These are phyloP conservation scores for Zaprionus lachaisei DNA, from an alignment of 1,140 invertebrate species.

Conservation along the genomic window DNA sequence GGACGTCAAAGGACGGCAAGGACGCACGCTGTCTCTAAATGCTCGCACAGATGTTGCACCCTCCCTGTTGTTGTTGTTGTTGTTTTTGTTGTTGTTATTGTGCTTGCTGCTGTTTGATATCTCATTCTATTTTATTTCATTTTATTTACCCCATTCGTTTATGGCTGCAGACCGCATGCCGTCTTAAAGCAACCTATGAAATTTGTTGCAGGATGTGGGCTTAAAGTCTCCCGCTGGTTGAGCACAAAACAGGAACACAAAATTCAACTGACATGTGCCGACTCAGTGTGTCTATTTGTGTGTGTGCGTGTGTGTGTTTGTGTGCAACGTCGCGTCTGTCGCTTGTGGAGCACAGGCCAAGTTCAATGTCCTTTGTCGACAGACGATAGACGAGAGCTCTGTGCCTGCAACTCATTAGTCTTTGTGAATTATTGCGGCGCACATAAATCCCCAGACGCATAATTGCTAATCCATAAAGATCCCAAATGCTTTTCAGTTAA, in stretches of 20 bases:
- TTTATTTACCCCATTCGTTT: slow-evolving; percentile 25
- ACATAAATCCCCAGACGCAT: neutral
- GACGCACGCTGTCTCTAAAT: slow-evolving; percentile 51
- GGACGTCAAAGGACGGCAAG: neutral
- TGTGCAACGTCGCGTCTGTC: neutral
- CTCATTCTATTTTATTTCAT: slow-evolving; percentile 8
- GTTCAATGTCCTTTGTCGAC: slow-evolving; percentile 37
- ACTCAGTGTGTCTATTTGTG: too few species aligned
- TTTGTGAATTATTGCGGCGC: slow-evolving; percentile 34
- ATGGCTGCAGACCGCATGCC: slow-evolving; percentile 33
- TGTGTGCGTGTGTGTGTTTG: neutral
- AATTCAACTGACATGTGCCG: slow-evolving; percentile 7
- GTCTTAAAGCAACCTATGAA: slow-evolving; percentile 40
- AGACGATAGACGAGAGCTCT: slow-evolving; percentile 7
- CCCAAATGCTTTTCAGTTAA: neutral
- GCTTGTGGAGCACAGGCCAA: slow-evolving; percentile 9
- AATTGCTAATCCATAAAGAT: slow-evolving; percentile 1
- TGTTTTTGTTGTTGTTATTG: neutral
- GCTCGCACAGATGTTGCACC: slow-evolving; percentile 51
- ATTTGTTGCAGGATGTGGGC: slow-evolving; percentile 49
- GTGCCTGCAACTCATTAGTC: slow-evolving; percentile 30
- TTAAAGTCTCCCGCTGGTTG: slow-evolving; percentile 38
- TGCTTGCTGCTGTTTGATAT: neutral
- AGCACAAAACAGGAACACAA: slow-evolving; percentile 15
- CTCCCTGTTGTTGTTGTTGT: neutral